These are phyloP conservation scores for Tapirus terrestris DNA, from an alignment of 2,113 vertebrate species.

Conservation along the genomic window DNA sequence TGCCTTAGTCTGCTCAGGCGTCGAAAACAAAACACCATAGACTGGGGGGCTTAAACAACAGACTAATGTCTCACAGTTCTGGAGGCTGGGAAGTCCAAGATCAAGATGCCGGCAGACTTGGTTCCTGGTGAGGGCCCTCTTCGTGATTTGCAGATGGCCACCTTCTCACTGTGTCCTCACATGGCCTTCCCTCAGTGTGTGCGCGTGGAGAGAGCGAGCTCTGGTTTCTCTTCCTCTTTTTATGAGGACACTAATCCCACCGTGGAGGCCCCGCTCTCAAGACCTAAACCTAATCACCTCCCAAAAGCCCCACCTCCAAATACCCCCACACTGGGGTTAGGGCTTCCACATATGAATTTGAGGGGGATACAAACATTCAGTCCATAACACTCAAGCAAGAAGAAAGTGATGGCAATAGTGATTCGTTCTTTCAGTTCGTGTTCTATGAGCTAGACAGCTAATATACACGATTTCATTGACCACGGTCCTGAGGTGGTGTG, in stretches of 20 bases:
- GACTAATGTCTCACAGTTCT: background rate
- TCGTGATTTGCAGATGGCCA: background rate
- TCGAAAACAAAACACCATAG: background rate
- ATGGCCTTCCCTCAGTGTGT: background rate
- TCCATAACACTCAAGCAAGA: background rate
- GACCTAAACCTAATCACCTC: background rate
- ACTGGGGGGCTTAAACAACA: background rate
- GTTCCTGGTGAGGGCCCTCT: background rate
- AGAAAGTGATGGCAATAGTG: background rate
- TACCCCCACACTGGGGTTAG: too few species aligned
- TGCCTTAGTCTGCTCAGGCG: background rate
- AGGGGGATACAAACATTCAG: background rate
- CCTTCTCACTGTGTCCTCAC: background rate
- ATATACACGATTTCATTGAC: background rate
- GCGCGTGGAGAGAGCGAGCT: background rate
- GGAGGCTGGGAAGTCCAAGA: background rate
- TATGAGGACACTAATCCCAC: background rate
- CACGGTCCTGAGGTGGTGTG: background rate
- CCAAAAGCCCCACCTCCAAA: background rate
- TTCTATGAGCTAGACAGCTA: background rate
- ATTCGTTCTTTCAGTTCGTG: background rate
- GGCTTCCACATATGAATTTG: background rate
- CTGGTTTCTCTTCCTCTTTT: background rate
- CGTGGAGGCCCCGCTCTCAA: background rate
- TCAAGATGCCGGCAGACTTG: background rate